phyloP scores from a whole-genome alignment of 2,888 invertebrate species.

The Rotaria sp. region DNA sequence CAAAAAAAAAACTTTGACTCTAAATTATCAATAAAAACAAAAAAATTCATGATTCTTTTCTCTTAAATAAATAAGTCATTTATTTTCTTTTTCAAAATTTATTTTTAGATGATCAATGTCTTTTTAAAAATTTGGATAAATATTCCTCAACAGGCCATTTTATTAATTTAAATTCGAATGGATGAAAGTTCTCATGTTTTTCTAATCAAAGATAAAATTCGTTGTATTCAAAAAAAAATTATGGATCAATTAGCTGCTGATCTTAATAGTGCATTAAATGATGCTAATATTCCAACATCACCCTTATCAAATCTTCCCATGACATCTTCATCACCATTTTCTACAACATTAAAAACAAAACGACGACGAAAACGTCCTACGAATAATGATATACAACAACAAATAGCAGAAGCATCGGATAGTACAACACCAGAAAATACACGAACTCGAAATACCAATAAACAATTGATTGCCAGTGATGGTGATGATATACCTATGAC shows the following conservation, averaged over 20 bases:
- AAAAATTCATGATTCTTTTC: no score
- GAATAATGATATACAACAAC: not conserved
- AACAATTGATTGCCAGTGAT: not conserved
- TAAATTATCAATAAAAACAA: no score
- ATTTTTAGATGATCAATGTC: not conserved
- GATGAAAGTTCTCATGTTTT: not conserved
- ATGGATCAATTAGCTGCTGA: conserved; percentile 21
- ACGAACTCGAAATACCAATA: not conserved
- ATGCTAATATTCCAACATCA: not conserved
- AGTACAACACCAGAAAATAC: conserved; percentile 25
- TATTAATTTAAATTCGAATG: not conserved
- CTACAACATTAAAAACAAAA: not conserved
- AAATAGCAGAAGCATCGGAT: not conserved
- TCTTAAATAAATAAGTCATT: no score
- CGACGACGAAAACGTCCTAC: conserved; percentile 2
- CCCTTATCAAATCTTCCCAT: not conserved
- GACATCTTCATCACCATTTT: not conserved
- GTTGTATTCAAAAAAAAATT: conserved; percentile 3
- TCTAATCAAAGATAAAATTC: not conserved
- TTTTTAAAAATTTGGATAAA: not conserved
- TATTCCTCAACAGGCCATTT: not conserved
- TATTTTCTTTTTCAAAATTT: not conserved
- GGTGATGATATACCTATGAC: not conserved
- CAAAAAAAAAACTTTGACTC: no score
- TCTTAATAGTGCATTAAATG: conserved; percentile 16